Conservation (phyloP, 2,888 invertebrate species). For the Polymixis lichenea region DNA sequence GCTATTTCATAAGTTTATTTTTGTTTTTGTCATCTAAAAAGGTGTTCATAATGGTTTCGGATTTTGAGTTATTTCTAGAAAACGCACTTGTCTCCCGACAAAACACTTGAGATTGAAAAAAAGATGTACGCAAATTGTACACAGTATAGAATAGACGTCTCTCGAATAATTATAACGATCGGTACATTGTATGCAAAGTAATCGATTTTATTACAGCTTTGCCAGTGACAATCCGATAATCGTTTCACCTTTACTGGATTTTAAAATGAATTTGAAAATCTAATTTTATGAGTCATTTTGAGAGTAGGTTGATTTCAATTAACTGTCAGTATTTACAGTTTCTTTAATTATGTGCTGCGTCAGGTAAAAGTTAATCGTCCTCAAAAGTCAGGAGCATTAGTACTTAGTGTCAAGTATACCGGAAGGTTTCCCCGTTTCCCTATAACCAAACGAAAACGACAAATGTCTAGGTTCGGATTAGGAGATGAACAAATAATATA, state of each 20-base stretch:
- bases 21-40: not conserved
- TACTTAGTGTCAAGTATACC: too few species aligned
- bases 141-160: not conserved
- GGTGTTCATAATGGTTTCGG: not conserved
- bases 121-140: not conserved
- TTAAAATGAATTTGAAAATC: constrained; percentile 36
- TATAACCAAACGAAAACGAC: too few species aligned
- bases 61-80: not conserved
- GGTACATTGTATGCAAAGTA: constrained; percentile 60
- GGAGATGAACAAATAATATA: too few species aligned
- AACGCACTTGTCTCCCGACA: too few species aligned
- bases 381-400: too few species aligned
- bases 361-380: too few species aligned
- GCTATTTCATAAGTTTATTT: not conserved
- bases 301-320: too few species aligned
- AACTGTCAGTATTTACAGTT: too few species aligned
- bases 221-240: constrained; percentile 19
- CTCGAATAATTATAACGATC: constrained; percentile 15
- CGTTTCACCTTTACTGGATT: constrained; percentile 32
- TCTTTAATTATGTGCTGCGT: too few species aligned
- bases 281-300: constrained; percentile 28
- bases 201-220: constrained; percentile 37
- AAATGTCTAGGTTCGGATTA: too few species aligned
- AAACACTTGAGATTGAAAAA: constrained; percentile 2
- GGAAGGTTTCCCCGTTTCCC: too few species aligned